Conservation (phyloP, 2,888 invertebrate species). For the Stramonita haemastoma region DNA sequence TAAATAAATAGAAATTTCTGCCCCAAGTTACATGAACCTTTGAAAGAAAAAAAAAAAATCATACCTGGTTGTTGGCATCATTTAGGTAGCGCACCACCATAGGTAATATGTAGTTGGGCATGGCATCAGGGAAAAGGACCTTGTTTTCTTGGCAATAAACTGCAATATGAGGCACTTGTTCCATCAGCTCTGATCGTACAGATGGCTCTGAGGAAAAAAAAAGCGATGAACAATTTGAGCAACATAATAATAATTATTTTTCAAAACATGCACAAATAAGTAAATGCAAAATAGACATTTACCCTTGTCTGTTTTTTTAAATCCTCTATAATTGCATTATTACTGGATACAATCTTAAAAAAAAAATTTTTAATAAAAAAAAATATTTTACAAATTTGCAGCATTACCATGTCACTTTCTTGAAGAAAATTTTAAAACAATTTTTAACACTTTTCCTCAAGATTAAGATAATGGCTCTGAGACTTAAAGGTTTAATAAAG, state of each 20-base stretch:
- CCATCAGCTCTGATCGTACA: constrained; percentile 83
- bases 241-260: not conserved
- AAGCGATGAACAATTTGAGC: constrained; percentile 3
- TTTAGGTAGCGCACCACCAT: constrained; percentile 83
- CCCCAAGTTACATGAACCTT: not conserved
- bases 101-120: constrained; percentile 82
- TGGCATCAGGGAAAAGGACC: constrained; percentile 78
- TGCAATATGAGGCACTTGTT: constrained; percentile 84
- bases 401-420: too few relatives aligned
- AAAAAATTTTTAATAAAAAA: too few relatives aligned
- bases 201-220: constrained; percentile 80
- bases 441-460: too few relatives aligned
- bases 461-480: too few relatives aligned
- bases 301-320: too few relatives aligned
- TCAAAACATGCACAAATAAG: not conserved
- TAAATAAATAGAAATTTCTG: not conserved
- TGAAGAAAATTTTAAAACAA: too few relatives aligned
- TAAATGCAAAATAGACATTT: not conserved
- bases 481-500: too few relatives aligned
- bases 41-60: not conserved
- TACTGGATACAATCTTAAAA: too few relatives aligned
- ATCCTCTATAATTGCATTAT: too few relatives aligned
- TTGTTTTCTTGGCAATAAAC: constrained; percentile 81
- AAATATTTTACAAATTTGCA: too few relatives aligned
- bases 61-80: constrained; percentile 82